Evolutionary conservation across 2,888 invertebrate genomes (phyloP).

Genomic region (Cheilosia pagana): DNA sequence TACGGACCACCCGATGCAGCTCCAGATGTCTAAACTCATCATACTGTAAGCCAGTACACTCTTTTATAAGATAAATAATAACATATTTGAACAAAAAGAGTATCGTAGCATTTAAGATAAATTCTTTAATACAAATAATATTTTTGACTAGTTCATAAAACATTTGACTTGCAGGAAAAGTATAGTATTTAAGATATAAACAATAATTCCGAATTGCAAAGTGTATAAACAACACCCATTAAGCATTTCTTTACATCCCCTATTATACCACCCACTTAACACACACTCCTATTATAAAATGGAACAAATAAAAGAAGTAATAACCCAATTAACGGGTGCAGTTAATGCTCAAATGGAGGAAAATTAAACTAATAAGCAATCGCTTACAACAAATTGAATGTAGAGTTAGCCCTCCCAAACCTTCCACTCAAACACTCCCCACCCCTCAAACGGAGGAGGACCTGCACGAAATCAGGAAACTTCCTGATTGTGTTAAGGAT

Average conservation of each 20-base stretch:
- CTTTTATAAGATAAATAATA: background rate
- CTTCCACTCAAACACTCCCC: too few relatives aligned
- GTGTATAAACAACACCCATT: too few relatives aligned
- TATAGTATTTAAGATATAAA: slow-evolving; percentile 53
- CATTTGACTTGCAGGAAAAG: slow-evolving; percentile 51
- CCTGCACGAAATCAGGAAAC: slow-evolving; percentile 7
- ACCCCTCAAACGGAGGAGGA: background rate
- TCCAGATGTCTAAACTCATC: too few relatives aligned
- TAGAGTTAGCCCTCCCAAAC: too few relatives aligned
- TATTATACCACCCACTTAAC: too few relatives aligned
- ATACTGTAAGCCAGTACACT: background rate
- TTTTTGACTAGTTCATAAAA: background rate
- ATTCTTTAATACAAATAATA: background rate
- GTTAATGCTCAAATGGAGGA: too few relatives aligned
- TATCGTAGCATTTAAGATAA: background rate
- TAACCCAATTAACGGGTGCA: too few relatives aligned
- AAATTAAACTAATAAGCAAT: too few relatives aligned
- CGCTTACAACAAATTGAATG: too few relatives aligned
- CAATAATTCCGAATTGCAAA: too few relatives aligned
- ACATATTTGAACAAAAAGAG: background rate
- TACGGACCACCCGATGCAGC: background rate
- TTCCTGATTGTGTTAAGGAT: slow-evolving; percentile 62
- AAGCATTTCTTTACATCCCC: too few relatives aligned
- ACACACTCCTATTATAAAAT: too few relatives aligned
- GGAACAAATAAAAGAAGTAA: background rate